Evolutionary conservation across 2,113 vertebrate genomes (phyloP), one percentile per base, ranked within the genome.

Genomic region (Lophotis ruficrista): DNA sequence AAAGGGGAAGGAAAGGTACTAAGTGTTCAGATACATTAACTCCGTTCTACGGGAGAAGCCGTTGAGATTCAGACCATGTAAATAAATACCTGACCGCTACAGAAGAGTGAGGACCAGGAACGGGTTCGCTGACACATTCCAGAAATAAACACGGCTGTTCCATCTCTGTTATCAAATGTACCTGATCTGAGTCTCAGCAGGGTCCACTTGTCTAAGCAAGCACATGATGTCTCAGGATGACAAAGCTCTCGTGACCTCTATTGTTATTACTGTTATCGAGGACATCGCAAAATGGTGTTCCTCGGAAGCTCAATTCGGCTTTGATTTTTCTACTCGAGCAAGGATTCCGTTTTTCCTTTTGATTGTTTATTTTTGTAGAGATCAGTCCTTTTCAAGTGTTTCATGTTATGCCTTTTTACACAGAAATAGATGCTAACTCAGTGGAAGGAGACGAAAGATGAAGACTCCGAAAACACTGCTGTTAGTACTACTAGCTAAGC

Each of bases 141-240:
- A n/a, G 88, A 95, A 94, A 92, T 50, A 94, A 97, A 96, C 79
- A 90, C 0, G 1, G 56, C 38, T 77, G 50, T 93, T 95, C 83
- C 68, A 80, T 41, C n/a, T 27, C 58, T 2, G 3, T 89, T 95
- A 88, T 94, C 94, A 81, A 83, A 65, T 3, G 0, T 54, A 94
- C 68, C 80, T 92, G 76, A 90, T 73, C 83, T 17, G 28, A 89
- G 60, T 4, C 91, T 78, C 93, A 89, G 92, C 91, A 75, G 92
- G 94, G 35, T 92, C 76, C 23, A 0, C 78, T 92, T 64, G 24
- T 83, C 79, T 27, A 64, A 93, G 71, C 58, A 28, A 92, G 86
- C 62, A 65, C 79, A 50, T 7, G 83, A 81, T 0, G 4, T 72
- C 71, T 83, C 77, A 47, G 85, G 75, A 83, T 13, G 37, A 47